Evolutionary conservation across 2,888 invertebrate genomes (phyloP).

Genomic region (Hyalella azteca): DNA sequence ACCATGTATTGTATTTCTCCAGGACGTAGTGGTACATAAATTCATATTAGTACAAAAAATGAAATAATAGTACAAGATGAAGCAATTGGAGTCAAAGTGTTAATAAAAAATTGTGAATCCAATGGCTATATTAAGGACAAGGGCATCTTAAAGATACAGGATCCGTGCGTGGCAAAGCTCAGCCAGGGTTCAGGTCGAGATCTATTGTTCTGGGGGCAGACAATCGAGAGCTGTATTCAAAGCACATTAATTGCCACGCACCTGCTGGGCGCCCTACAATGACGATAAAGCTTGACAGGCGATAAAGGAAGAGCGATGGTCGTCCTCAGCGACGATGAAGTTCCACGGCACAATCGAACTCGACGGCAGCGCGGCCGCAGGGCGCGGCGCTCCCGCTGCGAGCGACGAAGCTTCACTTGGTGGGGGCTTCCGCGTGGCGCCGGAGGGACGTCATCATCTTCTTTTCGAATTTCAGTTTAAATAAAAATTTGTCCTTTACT

Average conservation of each 20-base stretch:
- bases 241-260: slow-evolving; percentile 15
- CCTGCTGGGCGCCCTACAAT: not conserved
- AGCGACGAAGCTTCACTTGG: not conserved
- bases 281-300: slow-evolving; percentile 23
- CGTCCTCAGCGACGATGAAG: too few species aligned
- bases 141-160: too few species aligned
- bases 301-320: slow-evolving; percentile 24
- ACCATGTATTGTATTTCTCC: too few species aligned
- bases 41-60: too few species aligned
- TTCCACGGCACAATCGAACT: not conserved
- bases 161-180: not conserved
- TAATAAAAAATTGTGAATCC: too few species aligned
- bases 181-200: not conserved
- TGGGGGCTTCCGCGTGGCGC: not conserved
- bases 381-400: not conserved
- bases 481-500: too few species aligned
- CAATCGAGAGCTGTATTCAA: slow-evolving; percentile 4
- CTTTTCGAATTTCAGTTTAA: too few species aligned
- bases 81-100: too few species aligned
- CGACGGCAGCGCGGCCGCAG: not conserved
- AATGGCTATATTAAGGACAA: too few species aligned
- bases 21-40: too few species aligned
- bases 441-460: too few species aligned
- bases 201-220: not conserved
- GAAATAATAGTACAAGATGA: too few species aligned